A percentile compares a stretch with the other conserved stretches of the same genome.
phyloP scores from a whole-genome alignment of 37 sponge, comb jelly and placozoan species.

The Oscarella lobularis region DNA sequence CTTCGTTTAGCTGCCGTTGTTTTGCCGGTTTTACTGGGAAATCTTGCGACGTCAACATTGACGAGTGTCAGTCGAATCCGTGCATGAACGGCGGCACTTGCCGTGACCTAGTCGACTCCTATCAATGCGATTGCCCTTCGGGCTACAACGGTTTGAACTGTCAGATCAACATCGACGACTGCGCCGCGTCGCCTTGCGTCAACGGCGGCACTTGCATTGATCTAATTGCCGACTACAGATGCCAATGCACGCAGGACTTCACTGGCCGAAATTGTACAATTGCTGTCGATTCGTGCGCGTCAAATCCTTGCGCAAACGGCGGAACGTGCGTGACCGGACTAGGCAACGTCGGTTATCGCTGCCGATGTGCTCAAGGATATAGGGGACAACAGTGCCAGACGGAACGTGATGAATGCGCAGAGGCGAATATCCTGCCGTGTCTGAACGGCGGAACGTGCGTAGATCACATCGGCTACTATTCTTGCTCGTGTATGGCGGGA shows the following conservation, averaged over 20 bases:
- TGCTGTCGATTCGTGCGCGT: background rate
- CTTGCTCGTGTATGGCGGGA: background rate
- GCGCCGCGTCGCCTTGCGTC: background rate
- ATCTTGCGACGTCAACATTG: conserved; percentile 9
- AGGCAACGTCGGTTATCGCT: background rate
- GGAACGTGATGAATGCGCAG: background rate
- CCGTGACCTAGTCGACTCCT: background rate
- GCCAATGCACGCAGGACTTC: background rate
- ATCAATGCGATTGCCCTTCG: background rate
- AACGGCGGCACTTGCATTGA: conserved; percentile 12
- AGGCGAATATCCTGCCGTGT: background rate
- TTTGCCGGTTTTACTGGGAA: conserved; percentile 8
- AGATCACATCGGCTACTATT: background rate
- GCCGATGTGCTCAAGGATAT: background rate
- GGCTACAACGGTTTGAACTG: background rate
- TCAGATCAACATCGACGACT: background rate
- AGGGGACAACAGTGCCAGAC: background rate
- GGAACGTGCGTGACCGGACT: background rate
- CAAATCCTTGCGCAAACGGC: background rate
- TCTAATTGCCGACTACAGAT: background rate
- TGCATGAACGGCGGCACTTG: conserved; percentile 15
- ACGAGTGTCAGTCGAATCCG: conserved; percentile 13
- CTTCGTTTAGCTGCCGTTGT: background rate
- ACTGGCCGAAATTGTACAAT: background rate
- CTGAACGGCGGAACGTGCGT: background rate